Base-by-base conservation (phyloP, 2,888 invertebrate genomes). In the Synergus gifuensis region DNA sequence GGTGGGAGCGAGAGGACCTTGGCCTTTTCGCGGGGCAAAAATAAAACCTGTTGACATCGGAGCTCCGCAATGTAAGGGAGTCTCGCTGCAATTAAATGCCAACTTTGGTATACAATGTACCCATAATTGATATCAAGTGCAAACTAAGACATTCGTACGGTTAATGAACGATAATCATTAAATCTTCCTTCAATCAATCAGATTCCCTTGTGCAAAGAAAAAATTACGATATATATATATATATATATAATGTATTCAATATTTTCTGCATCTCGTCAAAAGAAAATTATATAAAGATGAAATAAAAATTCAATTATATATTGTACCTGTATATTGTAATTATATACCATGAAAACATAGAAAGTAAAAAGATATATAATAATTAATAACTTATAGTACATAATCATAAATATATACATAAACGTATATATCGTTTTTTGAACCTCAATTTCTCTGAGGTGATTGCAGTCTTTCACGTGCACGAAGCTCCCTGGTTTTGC, bases 11-110 rank as follows among this genome's bases (percentile, higher is more conserved):
- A 73, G 80, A 81, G 83, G 77, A 89, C 89, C 89, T 89, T 89
- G 89, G 89, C 89, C 89, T 89, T 89, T 89, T 89, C 89, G 89
- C 89, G 88, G 85, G 87, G 89, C 88, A 89, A 89, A 89, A 89
- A 89, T 89, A 89, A 89, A 89, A 89, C 89, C 89, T 89, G 89
- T 89, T 89, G 89, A 89, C 89, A 89, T 86, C 88, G 89, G 88
- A 89, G 89, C 88, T 86, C 85, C 88, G 86, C 89, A 85, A 86
- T 86, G 85, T 85, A 86, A 87, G 88, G 84, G 86, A 88, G 82
- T 80, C 73, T 76, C 36, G 42, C 36, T 69, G 78, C 80, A 81
- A 85, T 85, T 82, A 81, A 83, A 83, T 49, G 60, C 28, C 80
- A 49, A 79, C 73, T 77, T 78, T 28, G 28, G 28, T 28, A 28